Base-by-base conservation (phyloP, 1,140 invertebrate species). In the Dysdera silvatica region DNA sequence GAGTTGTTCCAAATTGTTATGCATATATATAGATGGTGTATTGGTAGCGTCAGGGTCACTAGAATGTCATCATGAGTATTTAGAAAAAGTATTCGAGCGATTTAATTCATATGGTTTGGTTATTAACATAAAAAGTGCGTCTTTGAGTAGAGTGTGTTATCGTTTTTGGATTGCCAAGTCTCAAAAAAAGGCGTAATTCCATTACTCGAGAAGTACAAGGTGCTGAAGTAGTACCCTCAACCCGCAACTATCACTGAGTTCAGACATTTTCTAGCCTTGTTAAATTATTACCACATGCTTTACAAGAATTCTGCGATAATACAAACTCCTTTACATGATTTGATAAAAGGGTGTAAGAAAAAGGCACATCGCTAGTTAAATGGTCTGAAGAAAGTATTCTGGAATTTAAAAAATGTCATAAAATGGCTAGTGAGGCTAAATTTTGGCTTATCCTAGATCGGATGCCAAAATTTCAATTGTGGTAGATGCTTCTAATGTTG, bases 321-420 rank as follows among this genome's bases (percentile, higher is more conserved):
- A 1, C 37, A 41, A 23, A 8, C n/a, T 10, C 14, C n/a, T 2
- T 20, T 56, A 26, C 16, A 26, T 23, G 40, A 41, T 41, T 43
- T 56, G 2, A 18, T 45, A 10, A 49, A 49, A 32, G n/a, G 43
- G n/a, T 47, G 26, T 6, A 43, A 18, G 4, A 26, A 29, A 12
- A 49, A 58, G 28, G 32, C 12, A 31, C n/a, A 49, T 32, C 16
- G 4, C 4, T 4, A 12, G 20, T 72, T n/a, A 16, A 8, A 3
- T 71, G 70, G 70, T 48, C 35, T 2, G 7, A 49, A 1, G 63
- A 61, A 4, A 37, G 72, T 5, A 35, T 69, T 5, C 2, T 48
- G 56, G 73, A 77, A 0, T 79, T 80, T 65, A 54, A 70, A 4
- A 28, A 69, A 7, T 75, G 72, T 61, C 80, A 80, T 64, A n/a